Percentiles rank a stretch among this genome's conserved stretches.
Conservation (phyloP, 2,888 invertebrate species). For the Melinaea menophilus region DNA sequence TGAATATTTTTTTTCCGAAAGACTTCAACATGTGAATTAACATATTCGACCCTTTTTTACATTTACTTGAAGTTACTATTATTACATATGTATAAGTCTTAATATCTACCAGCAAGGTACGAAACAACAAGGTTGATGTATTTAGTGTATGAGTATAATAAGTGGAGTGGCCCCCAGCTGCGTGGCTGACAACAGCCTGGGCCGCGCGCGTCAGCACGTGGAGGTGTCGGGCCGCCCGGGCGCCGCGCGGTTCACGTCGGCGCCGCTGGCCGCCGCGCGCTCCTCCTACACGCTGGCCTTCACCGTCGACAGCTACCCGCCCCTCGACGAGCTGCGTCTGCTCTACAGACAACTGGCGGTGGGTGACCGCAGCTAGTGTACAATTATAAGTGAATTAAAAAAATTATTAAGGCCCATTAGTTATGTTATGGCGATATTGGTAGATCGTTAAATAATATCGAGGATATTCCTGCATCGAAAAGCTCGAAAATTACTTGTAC, state of each 20-base stretch:
- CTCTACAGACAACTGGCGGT: conserved; percentile 83
- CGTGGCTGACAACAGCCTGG: conserved; percentile 83
- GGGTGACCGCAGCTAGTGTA: conserved; percentile 36
- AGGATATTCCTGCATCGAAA: too few relatives aligned
- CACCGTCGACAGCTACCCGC: conserved; percentile 85
- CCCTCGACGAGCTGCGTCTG: conserved; percentile 82
- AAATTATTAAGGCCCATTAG: background rate
- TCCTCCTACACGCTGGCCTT: conserved; percentile 82
- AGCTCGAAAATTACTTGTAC: too few relatives aligned
- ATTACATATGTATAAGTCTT: too few relatives aligned
- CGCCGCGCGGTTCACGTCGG: conserved; percentile 81
- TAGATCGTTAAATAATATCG: too few relatives aligned
- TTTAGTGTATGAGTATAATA: background rate
- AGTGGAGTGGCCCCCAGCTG: conserved; percentile 66
- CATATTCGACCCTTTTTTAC: too few relatives aligned
- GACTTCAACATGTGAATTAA: too few relatives aligned
- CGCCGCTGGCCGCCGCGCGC: conserved; percentile 79
- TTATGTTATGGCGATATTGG: background rate
- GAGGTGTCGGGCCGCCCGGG: conserved; percentile 84
- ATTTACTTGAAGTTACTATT: too few relatives aligned
- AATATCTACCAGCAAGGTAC: too few relatives aligned
- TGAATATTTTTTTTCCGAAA: too few relatives aligned
- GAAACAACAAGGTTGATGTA: background rate
- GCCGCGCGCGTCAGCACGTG: conserved; percentile 83
- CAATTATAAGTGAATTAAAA: background rate